Base-by-base conservation (phyloP, 2,113 vertebrate genomes). In the Thomomys bottae region DNA sequence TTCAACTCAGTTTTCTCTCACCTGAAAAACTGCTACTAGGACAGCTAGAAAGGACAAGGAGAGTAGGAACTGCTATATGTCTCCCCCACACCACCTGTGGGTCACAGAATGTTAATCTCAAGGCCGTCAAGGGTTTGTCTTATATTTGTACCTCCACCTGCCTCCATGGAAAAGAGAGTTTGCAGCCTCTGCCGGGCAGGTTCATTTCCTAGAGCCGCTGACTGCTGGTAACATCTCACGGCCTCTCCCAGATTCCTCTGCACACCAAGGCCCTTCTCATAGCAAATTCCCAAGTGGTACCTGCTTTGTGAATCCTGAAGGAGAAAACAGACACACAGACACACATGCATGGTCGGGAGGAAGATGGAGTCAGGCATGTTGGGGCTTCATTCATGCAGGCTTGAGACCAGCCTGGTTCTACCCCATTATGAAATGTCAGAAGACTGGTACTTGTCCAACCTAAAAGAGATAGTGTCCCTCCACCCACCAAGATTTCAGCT, bases 221-320 rank as follows among this genome's bases (percentile, higher is more conserved):
- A 97, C 90, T 94, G 97, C 91, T 76, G 97, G 94, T 99, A 99
- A 86, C 98, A 98, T 20, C 96, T 94, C 21, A 98, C 23, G 0
- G 99, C 99, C 20, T 97, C 97, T 3, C 76, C 96, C 89, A 97
- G 23, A 94, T 97, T 97, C 95, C 83, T 97, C 71, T 94, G 96
- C 79, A 99, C 98, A 1, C 98, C 98, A 54, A 99, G 98, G 81
- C 98, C 99, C 36, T 95, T 97, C 97, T 99, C 98, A 72, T 98
- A 99, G 96, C 99, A 99, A 95, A 99, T 97, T 18, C 98, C 99
- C 96, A 99, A 94, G 66, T 98, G 97, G 67, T 98, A 98, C 88
- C 98, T 98, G 93, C 99, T 99, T 6, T 97, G 97, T 87, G 97
- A 87, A 93, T 99, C 98, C 99, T 99, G 94, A 82, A 78, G 92